Conservation (phyloP, 2,888 invertebrate genomes). For the Rhamphomyia laevipes region DNA sequence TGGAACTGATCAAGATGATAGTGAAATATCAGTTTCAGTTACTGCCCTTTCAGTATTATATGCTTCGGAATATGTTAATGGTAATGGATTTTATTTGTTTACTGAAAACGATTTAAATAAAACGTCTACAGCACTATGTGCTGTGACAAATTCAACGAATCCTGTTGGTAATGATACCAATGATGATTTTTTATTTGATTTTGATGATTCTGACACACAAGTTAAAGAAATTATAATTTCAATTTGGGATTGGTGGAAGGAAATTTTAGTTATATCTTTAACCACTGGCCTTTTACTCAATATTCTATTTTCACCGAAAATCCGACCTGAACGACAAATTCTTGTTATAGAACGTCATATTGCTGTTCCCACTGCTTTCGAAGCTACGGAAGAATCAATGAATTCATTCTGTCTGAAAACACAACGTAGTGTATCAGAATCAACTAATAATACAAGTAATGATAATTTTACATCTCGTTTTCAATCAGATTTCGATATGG, state of each 20-base stretch:
- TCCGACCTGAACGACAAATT: slow-evolving; percentile 28
- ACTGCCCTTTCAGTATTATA: slow-evolving; percentile 64
- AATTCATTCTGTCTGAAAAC: slow-evolving; percentile 18
- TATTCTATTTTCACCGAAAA: slow-evolving; percentile 45
- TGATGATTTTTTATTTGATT: slow-evolving; percentile 28
- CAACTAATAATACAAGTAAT: slow-evolving; percentile 13
- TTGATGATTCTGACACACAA: slow-evolving; percentile 46
- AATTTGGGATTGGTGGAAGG: slow-evolving; percentile 76
- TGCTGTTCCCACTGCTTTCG: slow-evolving; percentile 33
- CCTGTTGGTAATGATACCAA: background rate
- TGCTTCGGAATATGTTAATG: slow-evolving; percentile 57
- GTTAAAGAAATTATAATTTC: slow-evolving; percentile 60
- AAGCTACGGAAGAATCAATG: slow-evolving; percentile 32
- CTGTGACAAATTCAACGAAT: slow-evolving; percentile 9
- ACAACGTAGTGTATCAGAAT: slow-evolving; percentile 16
- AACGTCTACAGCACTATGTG: slow-evolving; percentile 19
- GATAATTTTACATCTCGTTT: slow-evolving; percentile 50
- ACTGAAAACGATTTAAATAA: slow-evolving; percentile 31
- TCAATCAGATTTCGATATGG: slow-evolving; percentile 69
- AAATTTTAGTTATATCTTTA: slow-evolving; percentile 63
- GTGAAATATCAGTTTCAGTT: slow-evolving; percentile 39
- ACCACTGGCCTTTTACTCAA: slow-evolving; percentile 61
- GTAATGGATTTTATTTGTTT: slow-evolving; percentile 72
- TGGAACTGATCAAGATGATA: slow-evolving; percentile 24
- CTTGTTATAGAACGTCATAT: slow-evolving; percentile 36